Base-by-base conservation (phyloP, 2,797 vertebrate species). In the Phylloscopus collybita region DNA sequence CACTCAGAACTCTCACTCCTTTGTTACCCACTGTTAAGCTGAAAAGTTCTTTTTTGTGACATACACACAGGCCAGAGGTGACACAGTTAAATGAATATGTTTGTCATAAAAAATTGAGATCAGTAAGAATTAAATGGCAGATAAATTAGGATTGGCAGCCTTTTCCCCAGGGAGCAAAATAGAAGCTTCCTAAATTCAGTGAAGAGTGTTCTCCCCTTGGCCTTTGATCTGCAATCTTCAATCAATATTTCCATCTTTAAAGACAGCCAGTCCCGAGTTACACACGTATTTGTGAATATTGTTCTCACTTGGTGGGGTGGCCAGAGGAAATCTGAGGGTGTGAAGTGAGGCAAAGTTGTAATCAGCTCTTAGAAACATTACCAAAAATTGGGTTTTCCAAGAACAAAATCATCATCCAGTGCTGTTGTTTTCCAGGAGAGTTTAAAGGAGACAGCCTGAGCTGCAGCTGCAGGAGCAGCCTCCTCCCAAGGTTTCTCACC, bases 61-160 rank as follows among this genome's bases (percentile, higher is more conserved):
- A 73, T 88, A 96, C 47, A 70, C 53, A 70, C 86, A 94, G 95
- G 92, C 85, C 95, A 97, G 95, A 97, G 93, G 95, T 97, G 95
- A 95, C 82, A 94, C 93, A 97, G 96, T 97, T 96, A 96, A 97
- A 88, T 95, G 40, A 91, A 96, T 89, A 82, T 87, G 80, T 97
- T 96, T 97, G 88, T 96, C 95, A 93, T 93, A 96, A 95, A 97
- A 97, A 97, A 97, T 95, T 96, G 95, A 94, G 86, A 96, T 94
- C 93, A 94, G 89, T 75, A 88, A 90, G 86, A 95, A 97, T 94
- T 97, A 97, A 96, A 97, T 19, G 89, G 96, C 90, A 97, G 61
- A 95, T 93, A 97, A 97, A 94, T 96, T 92, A 96, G 57, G 91
- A 97, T 85, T 97, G 96, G 91, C 90, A 96, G 86, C 78, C 71